These are phyloP conservation scores for Ecdyonurus torrentis DNA, from an alignment of 2,888 invertebrate genomes.

Conservation along the genomic window DNA sequence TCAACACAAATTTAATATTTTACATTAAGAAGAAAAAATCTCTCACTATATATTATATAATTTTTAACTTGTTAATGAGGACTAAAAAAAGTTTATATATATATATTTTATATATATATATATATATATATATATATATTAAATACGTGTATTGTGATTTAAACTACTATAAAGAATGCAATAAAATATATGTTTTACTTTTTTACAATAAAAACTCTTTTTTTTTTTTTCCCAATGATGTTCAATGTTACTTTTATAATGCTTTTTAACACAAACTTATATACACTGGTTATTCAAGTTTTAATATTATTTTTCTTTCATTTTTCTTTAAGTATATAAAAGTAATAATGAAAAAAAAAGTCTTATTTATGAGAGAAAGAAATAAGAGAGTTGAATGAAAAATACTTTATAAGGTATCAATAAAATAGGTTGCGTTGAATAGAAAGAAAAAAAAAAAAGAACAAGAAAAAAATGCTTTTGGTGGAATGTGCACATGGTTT, in stretches of 20 bases:
- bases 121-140: too few relatives aligned
- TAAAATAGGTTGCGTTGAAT: not conserved
- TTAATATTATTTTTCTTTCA: not conserved
- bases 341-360: not conserved
- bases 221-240: not conserved
- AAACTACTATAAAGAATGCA: not conserved
- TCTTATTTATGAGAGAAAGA: not conserved
- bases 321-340: not conserved
- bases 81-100: too few relatives aligned
- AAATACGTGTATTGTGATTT: not conserved
- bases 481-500: not conserved
- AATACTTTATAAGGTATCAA: not conserved
- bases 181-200: not conserved
- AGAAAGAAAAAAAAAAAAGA: too few relatives aligned
- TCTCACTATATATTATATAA: too few relatives aligned
- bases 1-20: too few relatives aligned
- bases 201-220: not conserved
- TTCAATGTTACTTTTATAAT: not conserved
- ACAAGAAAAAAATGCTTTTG: not conserved
- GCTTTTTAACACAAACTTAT: too few relatives aligned
- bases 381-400: not conserved
- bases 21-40: too few relatives aligned
- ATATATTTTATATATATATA: too few relatives aligned
- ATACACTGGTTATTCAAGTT: not conserved
- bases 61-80: too few relatives aligned